phyloP scores from a whole-genome alignment of 1,140 invertebrate species.

The Sycobia sp. region DNA sequence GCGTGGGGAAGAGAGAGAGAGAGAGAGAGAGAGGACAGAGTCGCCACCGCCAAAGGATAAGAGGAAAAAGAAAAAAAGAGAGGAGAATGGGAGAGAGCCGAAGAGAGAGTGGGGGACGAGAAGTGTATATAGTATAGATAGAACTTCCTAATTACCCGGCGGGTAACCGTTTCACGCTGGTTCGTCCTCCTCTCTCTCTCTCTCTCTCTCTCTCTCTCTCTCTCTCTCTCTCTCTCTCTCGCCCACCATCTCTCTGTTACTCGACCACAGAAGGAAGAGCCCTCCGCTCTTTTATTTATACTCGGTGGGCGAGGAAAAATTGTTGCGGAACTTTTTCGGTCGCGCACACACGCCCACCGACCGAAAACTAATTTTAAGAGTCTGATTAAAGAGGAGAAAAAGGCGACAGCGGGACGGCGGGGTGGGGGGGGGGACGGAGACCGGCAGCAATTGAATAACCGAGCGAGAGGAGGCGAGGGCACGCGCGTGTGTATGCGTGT shows the following conservation, averaged over 20 bases:
- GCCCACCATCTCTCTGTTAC: no score
- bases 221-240: no score
- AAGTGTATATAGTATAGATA: no score
- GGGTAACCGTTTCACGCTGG: conserved; percentile 5
- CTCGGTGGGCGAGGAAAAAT: not conserved
- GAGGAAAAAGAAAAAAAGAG: not conserved
- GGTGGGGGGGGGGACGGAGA: not conserved
- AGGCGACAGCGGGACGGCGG: not conserved
- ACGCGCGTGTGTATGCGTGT: no score
- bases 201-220: no score
- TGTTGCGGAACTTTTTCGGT: not conserved
- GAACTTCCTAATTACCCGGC: conserved; percentile 20
- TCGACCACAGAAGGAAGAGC: not conserved
- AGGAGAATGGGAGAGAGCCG: not conserved
- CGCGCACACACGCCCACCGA: no score
- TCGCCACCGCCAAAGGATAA: not conserved
- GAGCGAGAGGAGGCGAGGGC: not conserved
- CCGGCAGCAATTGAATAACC: not conserved
- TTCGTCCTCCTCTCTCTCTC: no score
- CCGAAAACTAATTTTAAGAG: not conserved
- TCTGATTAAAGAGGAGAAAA: not conserved
- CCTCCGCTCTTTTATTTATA: conserved; percentile 14
- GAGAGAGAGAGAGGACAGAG: not conserved
- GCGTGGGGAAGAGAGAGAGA: not conserved
- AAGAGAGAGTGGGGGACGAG: not conserved